Conservation (phyloP, 2,113 vertebrate species). For the Gopherus evgoodei region DNA sequence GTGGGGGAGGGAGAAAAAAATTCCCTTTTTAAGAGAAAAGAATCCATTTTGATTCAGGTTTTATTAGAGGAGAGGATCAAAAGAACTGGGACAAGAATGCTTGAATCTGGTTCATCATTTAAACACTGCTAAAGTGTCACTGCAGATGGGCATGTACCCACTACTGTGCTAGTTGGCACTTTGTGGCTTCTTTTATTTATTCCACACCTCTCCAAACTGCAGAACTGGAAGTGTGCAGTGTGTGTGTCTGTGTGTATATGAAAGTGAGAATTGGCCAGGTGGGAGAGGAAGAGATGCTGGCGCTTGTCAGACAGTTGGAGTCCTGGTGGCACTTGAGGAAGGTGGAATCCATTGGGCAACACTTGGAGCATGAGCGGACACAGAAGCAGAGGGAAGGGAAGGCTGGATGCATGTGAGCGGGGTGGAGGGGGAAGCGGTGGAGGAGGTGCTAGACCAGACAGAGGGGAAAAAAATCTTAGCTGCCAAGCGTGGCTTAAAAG, state of each 20-base stretch:
- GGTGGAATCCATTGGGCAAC: not conserved
- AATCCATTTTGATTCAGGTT: not conserved
- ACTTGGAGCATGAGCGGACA: not conserved
- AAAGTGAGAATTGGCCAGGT: not conserved
- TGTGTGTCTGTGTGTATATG: not conserved
- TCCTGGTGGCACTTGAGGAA: not conserved
- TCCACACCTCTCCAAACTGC: not conserved
- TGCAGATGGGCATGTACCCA: not conserved
- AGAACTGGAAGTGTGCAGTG: not conserved
- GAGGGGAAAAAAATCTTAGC: not conserved
- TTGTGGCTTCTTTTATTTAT: not conserved
- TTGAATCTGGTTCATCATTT: accelerated
- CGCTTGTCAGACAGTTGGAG: not conserved
- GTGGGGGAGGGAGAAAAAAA: not conserved
- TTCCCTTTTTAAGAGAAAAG: not conserved
- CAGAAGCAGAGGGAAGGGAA: not conserved
- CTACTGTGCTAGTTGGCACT: accelerated
- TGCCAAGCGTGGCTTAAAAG: not conserved
- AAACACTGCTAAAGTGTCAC: accelerated
- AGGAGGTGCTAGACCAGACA: not conserved
- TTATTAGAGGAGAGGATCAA: not conserved
- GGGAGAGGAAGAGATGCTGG: not conserved
- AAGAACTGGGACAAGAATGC: not conserved
- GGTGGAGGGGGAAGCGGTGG: not conserved
- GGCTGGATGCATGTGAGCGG: not conserved